A percentile compares a stretch with the other conserved stretches of the same genome.
phyloP scores from a whole-genome alignment of 2,113 vertebrate species.

The Nerophis lumbriciformis region DNA sequence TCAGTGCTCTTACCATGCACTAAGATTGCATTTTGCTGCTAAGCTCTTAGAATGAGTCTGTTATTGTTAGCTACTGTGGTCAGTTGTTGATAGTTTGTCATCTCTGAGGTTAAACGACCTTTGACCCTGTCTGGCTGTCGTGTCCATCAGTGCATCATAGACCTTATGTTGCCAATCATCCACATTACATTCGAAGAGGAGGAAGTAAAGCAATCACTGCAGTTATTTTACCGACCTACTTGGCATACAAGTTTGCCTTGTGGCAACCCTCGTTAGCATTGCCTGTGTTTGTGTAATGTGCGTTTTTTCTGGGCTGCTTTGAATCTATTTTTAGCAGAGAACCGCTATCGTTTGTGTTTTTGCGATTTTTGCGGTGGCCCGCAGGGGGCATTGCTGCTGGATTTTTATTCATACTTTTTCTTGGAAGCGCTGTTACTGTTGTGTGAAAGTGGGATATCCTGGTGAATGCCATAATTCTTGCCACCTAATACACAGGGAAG shows the following conservation, averaged over 20 bases:
- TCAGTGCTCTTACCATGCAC: not conserved
- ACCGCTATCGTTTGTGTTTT: slow-evolving; percentile 26
- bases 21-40: not conserved
- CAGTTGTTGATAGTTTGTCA: not conserved
- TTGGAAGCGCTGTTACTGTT: slow-evolving; percentile 24
- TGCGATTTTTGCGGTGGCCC: slow-evolving; percentile 51
- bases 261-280: slow-evolving; percentile 22
- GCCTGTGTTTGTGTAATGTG: slow-evolving; percentile 21
- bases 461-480: not conserved
- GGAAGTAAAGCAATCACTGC: slow-evolving; percentile 5
- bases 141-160: slow-evolving; percentile 3
- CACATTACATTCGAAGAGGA: slow-evolving; percentile 9
- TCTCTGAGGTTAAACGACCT: not conserved
- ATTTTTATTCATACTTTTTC: not conserved
- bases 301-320: not conserved
- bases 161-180: slow-evolving; percentile 17
- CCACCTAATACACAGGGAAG: not conserved
- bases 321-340: slow-evolving; percentile 48
- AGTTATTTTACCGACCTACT: slow-evolving; percentile 42
- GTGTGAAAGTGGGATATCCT: not conserved
- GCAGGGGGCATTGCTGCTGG: slow-evolving; percentile 30
- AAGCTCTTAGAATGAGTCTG: not conserved
- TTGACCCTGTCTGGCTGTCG: not conserved
- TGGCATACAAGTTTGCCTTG: slow-evolving; percentile 28
- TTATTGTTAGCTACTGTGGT: not conserved